Percentiles rank a stretch among this genome's conserved stretches.
phyloP scores from a whole-genome alignment of 2,888 invertebrate genomes.

The Ichneumoninae sp. region DNA sequence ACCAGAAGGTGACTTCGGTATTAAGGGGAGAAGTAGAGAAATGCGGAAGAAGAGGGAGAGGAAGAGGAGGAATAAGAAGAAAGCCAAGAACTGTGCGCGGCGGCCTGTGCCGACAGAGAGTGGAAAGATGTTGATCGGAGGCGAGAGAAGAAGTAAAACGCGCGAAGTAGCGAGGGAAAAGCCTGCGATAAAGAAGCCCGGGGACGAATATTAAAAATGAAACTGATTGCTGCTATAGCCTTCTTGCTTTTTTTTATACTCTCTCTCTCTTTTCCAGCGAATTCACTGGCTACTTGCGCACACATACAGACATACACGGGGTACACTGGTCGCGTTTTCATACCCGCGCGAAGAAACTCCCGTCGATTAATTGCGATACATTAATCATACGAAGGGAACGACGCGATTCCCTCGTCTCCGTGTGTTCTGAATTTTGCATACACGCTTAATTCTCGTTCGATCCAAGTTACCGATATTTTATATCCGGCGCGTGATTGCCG shows the following conservation, averaged over 20 bases:
- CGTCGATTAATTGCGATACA: constrained; percentile 52
- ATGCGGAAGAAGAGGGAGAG: constrained; percentile 54
- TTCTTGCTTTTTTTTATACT: constrained; percentile 9
- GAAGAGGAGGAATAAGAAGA: constrained; percentile 24
- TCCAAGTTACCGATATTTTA: constrained; percentile 23
- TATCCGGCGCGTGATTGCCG: not conserved
- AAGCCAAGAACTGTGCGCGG: constrained; percentile 38
- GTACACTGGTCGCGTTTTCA: not conserved
- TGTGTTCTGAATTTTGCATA: not conserved
- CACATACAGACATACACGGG: not conserved
- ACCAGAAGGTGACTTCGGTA: constrained; percentile 73
- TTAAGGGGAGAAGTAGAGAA: constrained; percentile 74
- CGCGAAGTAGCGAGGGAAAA: constrained; percentile 50
- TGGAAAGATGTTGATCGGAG: constrained; percentile 14
- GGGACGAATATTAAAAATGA: constrained; percentile 81
- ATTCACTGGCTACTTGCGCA: constrained; percentile 3
- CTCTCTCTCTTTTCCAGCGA: constrained; percentile 15
- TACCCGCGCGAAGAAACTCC: not conserved
- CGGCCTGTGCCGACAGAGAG: constrained; percentile 30
- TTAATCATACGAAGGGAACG: constrained; percentile 32
- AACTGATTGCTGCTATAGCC: constrained; percentile 75
- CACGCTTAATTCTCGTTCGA: not conserved
- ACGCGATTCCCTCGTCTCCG: not conserved
- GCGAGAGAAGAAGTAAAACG: constrained; percentile 21
- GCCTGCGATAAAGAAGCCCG: constrained; percentile 77